Evolutionary conservation across 2,113 vertebrate genomes (phyloP), one percentile per base, ranked within the genome.

Genomic region (Corynorhinus townsendii): DNA sequence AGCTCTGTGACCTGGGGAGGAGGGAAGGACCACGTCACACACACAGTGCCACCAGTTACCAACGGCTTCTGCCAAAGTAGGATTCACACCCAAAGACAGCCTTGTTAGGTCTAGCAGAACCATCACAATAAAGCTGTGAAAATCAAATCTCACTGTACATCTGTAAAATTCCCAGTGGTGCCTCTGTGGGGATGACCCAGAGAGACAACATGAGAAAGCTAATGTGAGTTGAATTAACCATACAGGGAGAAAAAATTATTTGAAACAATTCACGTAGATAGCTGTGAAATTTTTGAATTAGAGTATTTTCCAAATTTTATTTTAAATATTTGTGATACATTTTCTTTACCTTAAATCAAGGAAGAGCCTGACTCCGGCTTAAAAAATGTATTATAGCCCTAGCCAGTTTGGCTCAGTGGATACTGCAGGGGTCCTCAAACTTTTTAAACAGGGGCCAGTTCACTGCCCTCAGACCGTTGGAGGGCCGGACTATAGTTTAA

Each of bases 1-100:
- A 99, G 98, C 90, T 99, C 99, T 9, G 99, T 99, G 79, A 99
- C 98, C 99, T 99, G 95, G 80, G 88, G 52, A 91, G 88, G 19
- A 97, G 35, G 79, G 56, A 43, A 71, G 86, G 77, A 91, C 77
- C 82, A 45, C 7, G 49, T 92, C 45, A 80, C 33, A 64, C 10
- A 82, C 52, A 20, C 54, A 20, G 45, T 26, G 26, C 14, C 11
- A 17, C 40, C 6, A 14, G 26, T 45, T 45, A 45, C 56, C 8
- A 43, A 54, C 26, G 33, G 19, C 26, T n/a, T 33, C 45, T 5
- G 20, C 24, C 40, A n/a, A 47, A 43, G 40, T 24, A 19, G 28
- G 4, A 30, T 33, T 89, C 40, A 30, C 19, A 38, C 17, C 28
- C 71, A 59, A 7, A 66, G 33, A 47, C 30, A 9, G 80, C 40